Base-by-base conservation (phyloP, 2,888 invertebrate genomes). In the Coenonympha glycerion region DNA sequence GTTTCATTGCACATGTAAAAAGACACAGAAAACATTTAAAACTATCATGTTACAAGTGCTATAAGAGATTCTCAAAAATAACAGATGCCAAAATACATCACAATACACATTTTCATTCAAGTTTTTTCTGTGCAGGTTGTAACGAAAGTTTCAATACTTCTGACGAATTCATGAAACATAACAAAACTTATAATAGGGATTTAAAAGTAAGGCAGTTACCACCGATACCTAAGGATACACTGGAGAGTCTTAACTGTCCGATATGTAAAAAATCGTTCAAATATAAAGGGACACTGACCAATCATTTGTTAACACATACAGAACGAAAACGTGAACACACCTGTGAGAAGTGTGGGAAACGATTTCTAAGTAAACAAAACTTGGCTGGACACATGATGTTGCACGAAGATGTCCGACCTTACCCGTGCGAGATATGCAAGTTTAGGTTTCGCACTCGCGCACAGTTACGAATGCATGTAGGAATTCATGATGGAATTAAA, bases 261-360 rank as follows among this genome's bases (percentile, higher is more conserved):
- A 52, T 76, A 3, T 84, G 84, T 52, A 65, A 76, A 1, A 83
- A 82, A 33, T 60, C 64, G 2, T 82, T 71, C 31, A 73, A 69
- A 58, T 65, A 62, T 2, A 72, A 66, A 55, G 63, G 66, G 0
- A 68, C 64, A n/a, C 57, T 84, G 1, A 68, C 64, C 8, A 63
- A 87, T 1, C 92, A 92, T 62, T 83, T 91, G 0, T 76, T 88
- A 47, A 86, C 87, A 11, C 92, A 92, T 64, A 87, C 73, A 53
- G 80, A 89, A 1, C 62, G 76, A 40, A 69, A 73, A 56, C 60
- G 73, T 19, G 69, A 79, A 2, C 71, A 81, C 33, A 76, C 69
- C 0, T 84, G 82, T 47, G 82, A 82, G 16, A 64, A 73, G 44
- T 83, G 82, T 22, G 82, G 82, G 0, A 80, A 80, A 57, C 56